Evolutionary conservation across 2,797 vertebrate species (phyloP).

Genomic region (Galagoides demidoff): DNA sequence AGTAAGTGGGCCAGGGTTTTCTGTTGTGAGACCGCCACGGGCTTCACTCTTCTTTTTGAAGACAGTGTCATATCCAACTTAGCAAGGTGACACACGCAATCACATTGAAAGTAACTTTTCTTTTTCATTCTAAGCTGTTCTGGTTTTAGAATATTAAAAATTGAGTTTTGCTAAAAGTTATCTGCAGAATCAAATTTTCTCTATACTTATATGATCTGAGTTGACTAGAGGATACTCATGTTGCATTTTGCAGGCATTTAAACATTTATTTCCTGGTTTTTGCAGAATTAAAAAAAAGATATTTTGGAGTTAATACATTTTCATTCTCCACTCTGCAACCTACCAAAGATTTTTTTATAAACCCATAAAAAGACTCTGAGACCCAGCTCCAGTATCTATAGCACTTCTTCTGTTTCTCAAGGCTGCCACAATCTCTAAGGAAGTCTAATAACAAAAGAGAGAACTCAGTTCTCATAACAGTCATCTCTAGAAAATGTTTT

Average conservation of each 20-base stretch:
- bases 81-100: not conserved
- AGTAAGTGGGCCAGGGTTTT: conserved; percentile 86
- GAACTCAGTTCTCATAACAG: not conserved
- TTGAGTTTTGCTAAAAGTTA: conserved; percentile 7
- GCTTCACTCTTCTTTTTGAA: not conserved
- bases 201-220: not conserved
- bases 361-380: not conserved
- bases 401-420: not conserved
- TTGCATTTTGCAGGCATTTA: not conserved
- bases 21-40: not conserved
- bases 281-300: not conserved
- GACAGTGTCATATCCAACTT: not conserved
- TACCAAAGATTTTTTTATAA: not conserved
- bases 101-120: not conserved
- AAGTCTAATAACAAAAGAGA: not conserved
- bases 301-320: not conserved
- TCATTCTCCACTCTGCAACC: not conserved
- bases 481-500: not conserved
- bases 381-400: not conserved
- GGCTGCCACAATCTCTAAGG: not conserved
- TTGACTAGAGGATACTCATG: not conserved
- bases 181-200: not conserved
- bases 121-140: not conserved
- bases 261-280: not conserved
- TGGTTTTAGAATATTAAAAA: not conserved